A percentile compares a stretch with the other conserved stretches of the same genome.
These are phyloP conservation scores for Caenorhabditis sp. DNA, from an alignment of 2,888 invertebrate species.

Conservation along the genomic window DNA sequence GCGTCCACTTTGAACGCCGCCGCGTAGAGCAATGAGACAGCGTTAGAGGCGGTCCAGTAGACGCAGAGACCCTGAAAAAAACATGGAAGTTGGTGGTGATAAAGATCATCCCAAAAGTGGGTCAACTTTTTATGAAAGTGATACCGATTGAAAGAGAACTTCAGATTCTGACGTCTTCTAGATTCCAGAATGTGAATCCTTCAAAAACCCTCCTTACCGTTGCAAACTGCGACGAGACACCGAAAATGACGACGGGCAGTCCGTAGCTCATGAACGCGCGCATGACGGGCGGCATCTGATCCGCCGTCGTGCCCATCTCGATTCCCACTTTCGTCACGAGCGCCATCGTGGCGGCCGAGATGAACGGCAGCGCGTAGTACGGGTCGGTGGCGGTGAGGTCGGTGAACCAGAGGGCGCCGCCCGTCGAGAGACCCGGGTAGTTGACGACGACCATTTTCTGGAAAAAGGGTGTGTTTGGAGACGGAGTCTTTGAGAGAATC, in stretches of 20 bases:
- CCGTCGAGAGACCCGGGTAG: constrained; percentile 92
- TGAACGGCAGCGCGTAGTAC: constrained; percentile 90
- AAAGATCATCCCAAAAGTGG: too few species aligned
- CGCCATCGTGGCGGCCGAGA: constrained; percentile 91
- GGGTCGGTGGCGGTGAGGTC: constrained; percentile 95
- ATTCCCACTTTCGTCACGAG: constrained; percentile 88
- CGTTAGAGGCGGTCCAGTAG: constrained; percentile 82
- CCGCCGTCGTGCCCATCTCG: constrained; percentile 76
- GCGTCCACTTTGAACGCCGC: constrained; percentile 74
- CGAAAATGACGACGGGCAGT: constrained; percentile 78
- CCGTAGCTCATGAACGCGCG: constrained; percentile 78
- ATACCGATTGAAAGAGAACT: too few species aligned
- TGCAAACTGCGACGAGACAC: constrained; percentile 76
- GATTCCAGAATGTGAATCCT: too few species aligned
- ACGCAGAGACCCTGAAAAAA: constrained; percentile 78
- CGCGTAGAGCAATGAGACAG: constrained; percentile 78
- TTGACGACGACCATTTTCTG: constrained; percentile 91
- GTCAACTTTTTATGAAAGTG: too few species aligned
- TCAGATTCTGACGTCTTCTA: too few species aligned
- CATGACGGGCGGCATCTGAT: constrained; percentile 78
- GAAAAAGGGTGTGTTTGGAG: neutral
- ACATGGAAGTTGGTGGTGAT: too few species aligned
- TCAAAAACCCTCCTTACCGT: constrained; percentile 61
- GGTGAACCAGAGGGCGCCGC: constrained; percentile 94
- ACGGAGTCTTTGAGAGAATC: neutral